Conservation (phyloP, 2,797 vertebrate species). For the Enteromius viviparus region DNA sequence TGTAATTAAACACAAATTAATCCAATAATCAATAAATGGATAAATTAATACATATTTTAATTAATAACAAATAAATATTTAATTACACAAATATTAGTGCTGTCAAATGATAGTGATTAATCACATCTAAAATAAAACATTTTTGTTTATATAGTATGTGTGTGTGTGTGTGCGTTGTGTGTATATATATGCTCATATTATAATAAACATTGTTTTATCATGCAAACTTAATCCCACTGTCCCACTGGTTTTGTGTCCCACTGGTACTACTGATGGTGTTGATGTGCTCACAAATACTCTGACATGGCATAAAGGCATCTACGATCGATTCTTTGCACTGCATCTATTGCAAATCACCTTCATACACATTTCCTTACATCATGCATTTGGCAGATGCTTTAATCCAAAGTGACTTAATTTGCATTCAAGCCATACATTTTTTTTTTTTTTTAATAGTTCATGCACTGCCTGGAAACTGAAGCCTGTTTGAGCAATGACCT, state of each 20-base stretch:
- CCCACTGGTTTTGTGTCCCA: background rate
- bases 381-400: background rate
- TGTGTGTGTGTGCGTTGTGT: too few species aligned
- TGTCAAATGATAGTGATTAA: too few species aligned
- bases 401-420: background rate
- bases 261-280: background rate
- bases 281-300: background rate
- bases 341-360: background rate
- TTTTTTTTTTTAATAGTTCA: background rate
- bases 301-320: background rate
- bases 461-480: background rate
- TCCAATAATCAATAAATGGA: too few species aligned
- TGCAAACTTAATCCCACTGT: background rate
- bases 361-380: slow-evolving; percentile 2
- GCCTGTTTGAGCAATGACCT: background rate
- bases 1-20: too few species aligned
- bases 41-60: too few species aligned
- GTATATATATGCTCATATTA: too few species aligned
- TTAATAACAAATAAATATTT: too few species aligned
- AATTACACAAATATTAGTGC: too few species aligned
- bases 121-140: too few species aligned
- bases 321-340: background rate
- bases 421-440: background rate
- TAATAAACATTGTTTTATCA: too few species aligned
- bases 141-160: too few species aligned